These are phyloP conservation scores for Pollenia angustigena DNA, from an alignment of 2,888 invertebrate species.

Conservation along the genomic window DNA sequence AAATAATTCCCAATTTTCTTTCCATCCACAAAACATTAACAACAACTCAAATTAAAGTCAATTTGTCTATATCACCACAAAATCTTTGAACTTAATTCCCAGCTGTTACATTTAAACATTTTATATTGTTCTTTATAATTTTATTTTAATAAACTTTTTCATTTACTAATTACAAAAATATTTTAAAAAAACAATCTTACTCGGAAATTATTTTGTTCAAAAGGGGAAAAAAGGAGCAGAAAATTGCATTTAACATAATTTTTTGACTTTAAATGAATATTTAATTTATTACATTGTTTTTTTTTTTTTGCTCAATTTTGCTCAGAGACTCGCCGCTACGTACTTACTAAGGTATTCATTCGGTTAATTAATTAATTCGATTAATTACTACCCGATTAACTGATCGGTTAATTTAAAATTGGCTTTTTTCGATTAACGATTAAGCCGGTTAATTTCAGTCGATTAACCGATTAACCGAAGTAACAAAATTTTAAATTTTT, in stretches of 20 bases:
- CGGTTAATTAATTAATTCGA: no score
- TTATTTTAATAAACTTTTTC: conserved; percentile 22
- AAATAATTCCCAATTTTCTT: no score
- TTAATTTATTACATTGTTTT: conserved; percentile 57
- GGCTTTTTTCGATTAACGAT: no score
- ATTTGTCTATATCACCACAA: no score
- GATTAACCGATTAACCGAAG: no score
- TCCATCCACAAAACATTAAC: no score
- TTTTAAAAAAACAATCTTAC: background rate
- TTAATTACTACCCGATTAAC: no score
- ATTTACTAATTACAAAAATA: conserved; percentile 22
- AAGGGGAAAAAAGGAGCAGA: background rate
- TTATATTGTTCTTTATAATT: conserved; percentile 24
- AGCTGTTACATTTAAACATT: background rate
- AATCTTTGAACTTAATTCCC: background rate
- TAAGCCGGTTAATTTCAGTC: no score
- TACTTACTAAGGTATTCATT: no score
- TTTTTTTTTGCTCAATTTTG: background rate
- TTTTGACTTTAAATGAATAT: conserved; percentile 45
- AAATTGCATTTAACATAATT: conserved; percentile 17
- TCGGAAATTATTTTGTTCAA: background rate
- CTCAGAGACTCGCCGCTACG: background rate
- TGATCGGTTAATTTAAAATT: no score
- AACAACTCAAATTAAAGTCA: no score
- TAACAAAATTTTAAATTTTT: no score